Conservation (phyloP, 2,797 vertebrate genomes). For the Hypotaenidia philippensis region DNA sequence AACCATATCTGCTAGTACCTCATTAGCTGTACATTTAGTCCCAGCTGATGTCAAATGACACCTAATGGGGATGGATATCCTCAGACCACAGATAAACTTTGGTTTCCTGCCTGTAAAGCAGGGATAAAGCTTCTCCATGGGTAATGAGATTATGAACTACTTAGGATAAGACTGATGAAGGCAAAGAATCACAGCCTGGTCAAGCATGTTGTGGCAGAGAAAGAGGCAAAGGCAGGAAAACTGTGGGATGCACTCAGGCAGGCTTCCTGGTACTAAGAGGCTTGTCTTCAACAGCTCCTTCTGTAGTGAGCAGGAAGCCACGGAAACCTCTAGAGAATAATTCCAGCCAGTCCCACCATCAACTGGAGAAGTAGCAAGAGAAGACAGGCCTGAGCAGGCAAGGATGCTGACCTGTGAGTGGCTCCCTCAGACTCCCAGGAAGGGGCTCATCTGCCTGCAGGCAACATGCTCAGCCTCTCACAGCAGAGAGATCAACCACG, state of each 20-base stretch:
- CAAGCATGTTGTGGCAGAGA: neutral
- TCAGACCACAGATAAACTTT: neutral
- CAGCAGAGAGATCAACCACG: neutral
- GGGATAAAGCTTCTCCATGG: neutral
- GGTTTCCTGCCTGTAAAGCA: neutral
- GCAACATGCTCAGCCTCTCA: accelerated
- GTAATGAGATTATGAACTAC: neutral
- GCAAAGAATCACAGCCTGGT: neutral
- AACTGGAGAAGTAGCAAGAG: neutral
- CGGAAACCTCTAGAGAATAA: neutral
- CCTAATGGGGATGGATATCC: neutral
- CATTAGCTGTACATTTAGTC: neutral
- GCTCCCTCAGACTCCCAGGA: neutral
- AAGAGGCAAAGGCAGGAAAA: neutral
- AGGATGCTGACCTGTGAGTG: neutral
- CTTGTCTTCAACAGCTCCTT: neutral
- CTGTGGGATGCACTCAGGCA: neutral
- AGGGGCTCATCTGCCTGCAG: neutral
- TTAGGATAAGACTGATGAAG: neutral
- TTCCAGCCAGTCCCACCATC: neutral
- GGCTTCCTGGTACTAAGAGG: neutral
- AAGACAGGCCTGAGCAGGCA: neutral
- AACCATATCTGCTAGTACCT: neutral
- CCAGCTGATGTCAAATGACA: neutral
- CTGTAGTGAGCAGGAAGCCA: neutral